Evolutionary conservation across 2,888 invertebrate species (phyloP).

Genomic region (Drosophila antonietae): DNA sequence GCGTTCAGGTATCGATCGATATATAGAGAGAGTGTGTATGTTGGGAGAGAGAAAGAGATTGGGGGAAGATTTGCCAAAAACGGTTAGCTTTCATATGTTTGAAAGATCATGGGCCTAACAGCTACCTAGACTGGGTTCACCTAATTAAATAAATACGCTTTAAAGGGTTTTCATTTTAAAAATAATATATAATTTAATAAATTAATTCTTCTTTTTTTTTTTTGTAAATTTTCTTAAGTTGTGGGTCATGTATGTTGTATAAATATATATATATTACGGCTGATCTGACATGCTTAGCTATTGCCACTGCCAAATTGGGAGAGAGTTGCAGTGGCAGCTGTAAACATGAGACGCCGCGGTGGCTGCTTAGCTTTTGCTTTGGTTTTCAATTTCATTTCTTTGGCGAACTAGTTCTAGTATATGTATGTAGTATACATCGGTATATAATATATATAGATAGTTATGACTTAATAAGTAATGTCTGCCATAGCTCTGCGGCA

Average conservation of each 20-base stretch:
- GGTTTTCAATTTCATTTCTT: slow-evolving; percentile 38
- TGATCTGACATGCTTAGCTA: slow-evolving; percentile 17
- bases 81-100: slow-evolving; percentile 82
- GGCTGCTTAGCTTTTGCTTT: slow-evolving; percentile 67
- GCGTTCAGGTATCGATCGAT: slow-evolving; percentile 60
- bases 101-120: slow-evolving; percentile 58
- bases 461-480: slow-evolving; percentile 41
- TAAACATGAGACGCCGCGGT: slow-evolving; percentile 50
- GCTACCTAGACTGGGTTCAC: slow-evolving; percentile 33
- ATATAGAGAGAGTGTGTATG: slow-evolving; percentile 52
- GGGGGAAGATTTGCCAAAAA: slow-evolving; percentile 84
- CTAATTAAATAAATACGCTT: slow-evolving; percentile 43
- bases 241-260: slow-evolving; percentile 54
- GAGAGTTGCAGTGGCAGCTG: slow-evolving; percentile 36
- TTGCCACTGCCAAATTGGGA: slow-evolving; percentile 43
- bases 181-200: slow-evolving; percentile 66
- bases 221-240: slow-evolving; percentile 44
- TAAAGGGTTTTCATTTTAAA: slow-evolving; percentile 47
- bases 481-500: slow-evolving; percentile 53
- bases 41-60: slow-evolving; percentile 75
- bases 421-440: slow-evolving; percentile 37
- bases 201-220: slow-evolving; percentile 40
- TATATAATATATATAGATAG: slow-evolving; percentile 14
- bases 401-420: slow-evolving; percentile 61
- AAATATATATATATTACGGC: slow-evolving; percentile 24